Evolutionary conservation across 2,797 vertebrate species (phyloP), one percentile per base, ranked within the genome.

Genomic region (Psittacula echo): DNA sequence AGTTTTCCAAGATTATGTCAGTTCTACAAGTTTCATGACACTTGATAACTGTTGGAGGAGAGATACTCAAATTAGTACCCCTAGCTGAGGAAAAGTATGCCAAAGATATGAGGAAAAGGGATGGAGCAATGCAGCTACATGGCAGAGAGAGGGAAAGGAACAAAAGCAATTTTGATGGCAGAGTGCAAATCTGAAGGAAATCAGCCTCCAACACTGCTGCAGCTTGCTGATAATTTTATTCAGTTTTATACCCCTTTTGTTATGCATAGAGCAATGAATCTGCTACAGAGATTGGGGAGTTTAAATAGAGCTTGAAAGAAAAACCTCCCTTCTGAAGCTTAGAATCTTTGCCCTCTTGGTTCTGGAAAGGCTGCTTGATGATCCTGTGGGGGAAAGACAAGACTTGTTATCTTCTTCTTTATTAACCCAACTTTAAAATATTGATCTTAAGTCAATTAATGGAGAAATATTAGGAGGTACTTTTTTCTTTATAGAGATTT

Each of bases 221-320:
- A 89, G 6, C 5, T 82, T 30, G 34, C 7, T 61, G 32, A n/a
- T 11, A 2, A 5, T 78, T 93, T 74, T 39, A 68, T 79, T 90
- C 26, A 11, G 10, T 72, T 81, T 85, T 62, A 32, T 60, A 29
- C 67, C 60, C 30, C 3, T 11, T 83, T 51, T 77, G 47, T 48
- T 41, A 58, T 11, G 7, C 27, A 22, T 54, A 66, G 8, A 91
- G 6, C 54, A 92, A 67, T 66, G 11, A 67, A 72, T 58, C 41
- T 53, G 3, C 13, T 42, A 30, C 4, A 78, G 14, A 61, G 11
- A 81, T 8, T 19, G 48, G 3, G 9, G 0, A 0, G 2, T 45
- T 68, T 29, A 71, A 42, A 51, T 0, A 51, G 17, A 62, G 7
- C 22, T 80, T 83, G 34, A 27, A 61, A 86, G 27, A 56, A 68